A percentile compares a stretch with the other conserved stretches of the same genome.
These are phyloP conservation scores for Oxytorus armatus DNA, from an alignment of 2,888 invertebrate genomes.

Conservation along the genomic window DNA sequence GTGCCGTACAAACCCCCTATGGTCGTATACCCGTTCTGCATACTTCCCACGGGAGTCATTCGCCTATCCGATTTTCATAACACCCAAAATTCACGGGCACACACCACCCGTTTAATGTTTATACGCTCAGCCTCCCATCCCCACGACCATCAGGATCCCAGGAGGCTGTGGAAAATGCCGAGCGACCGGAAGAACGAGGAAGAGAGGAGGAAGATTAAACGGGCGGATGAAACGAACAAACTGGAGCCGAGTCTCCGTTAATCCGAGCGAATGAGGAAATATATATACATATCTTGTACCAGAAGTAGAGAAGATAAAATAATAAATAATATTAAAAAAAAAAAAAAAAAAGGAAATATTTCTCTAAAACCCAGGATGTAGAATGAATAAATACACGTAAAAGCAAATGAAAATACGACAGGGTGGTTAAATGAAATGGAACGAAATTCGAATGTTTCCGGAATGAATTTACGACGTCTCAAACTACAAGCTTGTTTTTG, in stretches of 20 bases:
- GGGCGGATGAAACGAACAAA: constrained; percentile 50
- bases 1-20: too few species aligned
- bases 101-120: constrained; percentile 50
- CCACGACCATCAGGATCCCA: constrained; percentile 16
- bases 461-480: too few species aligned
- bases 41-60: constrained; percentile 61
- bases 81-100: constrained; percentile 65
- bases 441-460: too few species aligned
- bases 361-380: background rate
- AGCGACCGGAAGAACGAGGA: constrained; percentile 9
- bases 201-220: constrained; percentile 45
- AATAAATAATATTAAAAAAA: constrained; percentile 3
- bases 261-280: constrained; percentile 53
- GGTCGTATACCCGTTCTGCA: too few species aligned
- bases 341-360: too few species aligned
- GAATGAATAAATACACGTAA: background rate
- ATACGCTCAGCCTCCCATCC: constrained; percentile 36
- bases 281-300: constrained; percentile 31
- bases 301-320: constrained; percentile 9
- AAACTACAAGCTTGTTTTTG: too few species aligned
- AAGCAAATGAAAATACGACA: background rate
- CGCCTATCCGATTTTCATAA: constrained; percentile 71
- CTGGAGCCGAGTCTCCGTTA: constrained; percentile 41
- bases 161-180: constrained; percentile 34
- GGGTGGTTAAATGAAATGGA: too few species aligned